A percentile compares a stretch with the other conserved stretches of the same genome.
phyloP scores from a whole-genome alignment of 2,113 vertebrate genomes.

The Oophaga pumilio region DNA sequence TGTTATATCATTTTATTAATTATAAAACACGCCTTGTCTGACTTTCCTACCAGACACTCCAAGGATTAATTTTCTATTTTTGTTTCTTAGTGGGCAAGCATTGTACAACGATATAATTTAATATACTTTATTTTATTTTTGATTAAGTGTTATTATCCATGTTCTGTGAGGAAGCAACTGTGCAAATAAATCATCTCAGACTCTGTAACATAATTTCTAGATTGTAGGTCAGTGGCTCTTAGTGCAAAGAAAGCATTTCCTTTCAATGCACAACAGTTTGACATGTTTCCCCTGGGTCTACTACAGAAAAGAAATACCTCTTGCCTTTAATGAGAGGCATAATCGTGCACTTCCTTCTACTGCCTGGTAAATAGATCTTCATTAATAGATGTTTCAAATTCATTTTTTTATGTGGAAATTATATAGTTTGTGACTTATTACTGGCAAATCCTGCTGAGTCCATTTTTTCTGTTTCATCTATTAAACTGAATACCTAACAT shows the following conservation, averaged over 20 bases:
- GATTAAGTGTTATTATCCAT: slow-evolving; percentile 36
- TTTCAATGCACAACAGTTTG: slow-evolving; percentile 64
- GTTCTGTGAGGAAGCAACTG: slow-evolving; percentile 16
- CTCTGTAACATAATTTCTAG: slow-evolving; percentile 58
- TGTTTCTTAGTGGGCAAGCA: background rate
- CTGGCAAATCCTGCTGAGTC: slow-evolving; percentile 56
- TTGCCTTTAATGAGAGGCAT: slow-evolving; percentile 67
- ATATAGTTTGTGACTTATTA: slow-evolving; percentile 47
- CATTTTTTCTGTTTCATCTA: slow-evolving; percentile 57
- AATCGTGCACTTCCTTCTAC: slow-evolving; percentile 64
- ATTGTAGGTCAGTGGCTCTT: slow-evolving; percentile 62
- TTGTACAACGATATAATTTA: slow-evolving; percentile 7
- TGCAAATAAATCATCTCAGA: slow-evolving; percentile 46
- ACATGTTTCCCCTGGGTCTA: slow-evolving; percentile 70
- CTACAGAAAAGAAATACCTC: slow-evolving; percentile 62
- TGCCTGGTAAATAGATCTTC: slow-evolving; percentile 68
- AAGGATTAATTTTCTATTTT: background rate
- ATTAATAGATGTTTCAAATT: slow-evolving; percentile 65
- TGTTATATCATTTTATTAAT: background rate
- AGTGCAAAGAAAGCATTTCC: slow-evolving; percentile 70
- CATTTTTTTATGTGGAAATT: slow-evolving; percentile 59
- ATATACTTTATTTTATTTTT: slow-evolving; percentile 29
- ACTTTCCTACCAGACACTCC: background rate
- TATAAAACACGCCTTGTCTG: background rate
- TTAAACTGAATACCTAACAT: slow-evolving; percentile 65